These are phyloP conservation scores for Marmota flaviventris DNA, from an alignment of 2,113 vertebrate genomes.

Conservation along the genomic window DNA sequence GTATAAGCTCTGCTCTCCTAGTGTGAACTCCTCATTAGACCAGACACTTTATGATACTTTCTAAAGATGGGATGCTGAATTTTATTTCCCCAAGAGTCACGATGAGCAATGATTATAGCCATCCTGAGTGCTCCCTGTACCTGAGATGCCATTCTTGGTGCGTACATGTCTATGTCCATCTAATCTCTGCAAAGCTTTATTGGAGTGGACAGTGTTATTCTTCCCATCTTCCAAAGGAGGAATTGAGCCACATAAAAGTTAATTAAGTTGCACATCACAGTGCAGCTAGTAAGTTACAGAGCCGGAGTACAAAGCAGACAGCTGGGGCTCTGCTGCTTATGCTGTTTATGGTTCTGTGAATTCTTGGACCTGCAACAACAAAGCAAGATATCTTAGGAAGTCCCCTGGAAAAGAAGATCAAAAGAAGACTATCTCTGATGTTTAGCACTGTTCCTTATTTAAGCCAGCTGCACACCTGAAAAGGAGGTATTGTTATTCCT, in stretches of 20 bases:
- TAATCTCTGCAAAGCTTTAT: not conserved
- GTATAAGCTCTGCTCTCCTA: not conserved
- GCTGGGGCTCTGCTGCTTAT: not conserved
- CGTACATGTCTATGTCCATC: accelerated
- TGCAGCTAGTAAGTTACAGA: not conserved
- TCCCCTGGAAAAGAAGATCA: not conserved
- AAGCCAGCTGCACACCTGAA: not conserved
- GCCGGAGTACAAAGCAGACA: not conserved
- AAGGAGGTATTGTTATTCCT: not conserved
- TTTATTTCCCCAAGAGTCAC: not conserved
- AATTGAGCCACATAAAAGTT: not conserved
- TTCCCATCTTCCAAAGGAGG: not conserved
- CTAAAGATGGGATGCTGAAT: not conserved
- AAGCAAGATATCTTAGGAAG: not conserved
- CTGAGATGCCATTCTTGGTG: not conserved
- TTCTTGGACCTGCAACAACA: not conserved
- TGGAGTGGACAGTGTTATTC: not conserved
- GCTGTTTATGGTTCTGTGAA: not conserved
- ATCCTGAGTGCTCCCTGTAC: not conserved
- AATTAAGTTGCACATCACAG: not conserved
- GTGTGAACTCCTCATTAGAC: not conserved
- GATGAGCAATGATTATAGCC: too few relatives aligned
- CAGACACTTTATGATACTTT: not conserved
- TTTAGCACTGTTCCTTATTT: not conserved
- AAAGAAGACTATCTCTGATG: not conserved